These are phyloP conservation scores for Mythimna impura DNA, from an alignment of 2,888 invertebrate genomes.

Conservation along the genomic window DNA sequence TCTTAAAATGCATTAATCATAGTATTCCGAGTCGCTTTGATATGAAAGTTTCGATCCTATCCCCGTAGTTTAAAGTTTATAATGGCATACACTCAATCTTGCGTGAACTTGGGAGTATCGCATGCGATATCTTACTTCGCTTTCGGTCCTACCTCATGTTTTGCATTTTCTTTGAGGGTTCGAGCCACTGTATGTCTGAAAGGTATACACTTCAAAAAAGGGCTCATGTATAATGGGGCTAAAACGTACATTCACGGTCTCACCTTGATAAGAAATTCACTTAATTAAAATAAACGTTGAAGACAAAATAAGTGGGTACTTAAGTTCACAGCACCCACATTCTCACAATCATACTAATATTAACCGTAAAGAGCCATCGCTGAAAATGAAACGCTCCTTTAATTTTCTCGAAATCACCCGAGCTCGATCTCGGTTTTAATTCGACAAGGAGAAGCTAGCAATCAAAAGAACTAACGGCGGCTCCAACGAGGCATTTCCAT, in stretches of 20 bases:
- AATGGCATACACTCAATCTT: conserved; percentile 69
- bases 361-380: conserved; percentile 82
- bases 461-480: conserved; percentile 89
- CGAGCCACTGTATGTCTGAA: conserved; percentile 64
- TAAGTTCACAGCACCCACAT: conserved; percentile 73
- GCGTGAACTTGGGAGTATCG: conserved; percentile 76
- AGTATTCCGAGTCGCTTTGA: conserved; percentile 71
- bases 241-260: conserved; percentile 54
- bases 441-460: conserved; percentile 86
- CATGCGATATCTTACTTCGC: conserved; percentile 73
- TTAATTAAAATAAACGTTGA: conserved; percentile 82
- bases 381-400: conserved; percentile 87
- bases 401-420: conserved; percentile 86
- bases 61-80: conserved; percentile 74
- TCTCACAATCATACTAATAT: conserved; percentile 84
- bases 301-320: conserved; percentile 78
- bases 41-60: conserved; percentile 77
- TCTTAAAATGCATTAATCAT: conserved; percentile 85
- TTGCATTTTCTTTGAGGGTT: conserved; percentile 78
- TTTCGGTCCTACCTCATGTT: conserved; percentile 69
- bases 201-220: conserved; percentile 56
- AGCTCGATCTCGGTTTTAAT: conserved; percentile 87
- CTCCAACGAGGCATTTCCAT: conserved; percentile 89
- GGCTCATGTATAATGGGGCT: conserved; percentile 53
- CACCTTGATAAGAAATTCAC: conserved; percentile 73